A percentile compares a stretch with the other conserved stretches of the same genome.
phyloP scores from a whole-genome alignment of 2,113 vertebrate species.

The Thalassoma bifasciatum region DNA sequence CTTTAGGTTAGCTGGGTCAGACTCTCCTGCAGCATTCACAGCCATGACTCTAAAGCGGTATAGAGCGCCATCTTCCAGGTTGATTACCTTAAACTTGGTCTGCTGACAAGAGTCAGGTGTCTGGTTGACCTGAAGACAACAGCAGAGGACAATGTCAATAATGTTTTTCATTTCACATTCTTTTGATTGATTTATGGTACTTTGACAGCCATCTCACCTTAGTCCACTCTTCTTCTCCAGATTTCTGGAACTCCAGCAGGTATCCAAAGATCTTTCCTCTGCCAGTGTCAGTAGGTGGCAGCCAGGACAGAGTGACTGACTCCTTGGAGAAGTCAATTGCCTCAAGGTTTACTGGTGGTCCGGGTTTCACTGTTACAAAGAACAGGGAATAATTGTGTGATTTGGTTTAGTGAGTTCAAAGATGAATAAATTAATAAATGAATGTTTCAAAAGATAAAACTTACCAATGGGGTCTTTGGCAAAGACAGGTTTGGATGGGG shows the following conservation, averaged over 20 bases:
- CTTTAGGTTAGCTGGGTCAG: conserved; percentile 88
- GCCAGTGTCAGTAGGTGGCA: conserved; percentile 91
- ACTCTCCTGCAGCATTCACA: conserved; percentile 95
- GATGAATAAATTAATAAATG: too few species aligned
- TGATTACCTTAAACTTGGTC: conserved; percentile 91
- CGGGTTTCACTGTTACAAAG: conserved; percentile 87
- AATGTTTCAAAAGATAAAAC: conserved; percentile 17
- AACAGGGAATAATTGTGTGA: background rate
- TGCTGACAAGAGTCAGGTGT: conserved; percentile 95
- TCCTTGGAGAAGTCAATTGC: conserved; percentile 92
- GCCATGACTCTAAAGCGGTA: conserved; percentile 95
- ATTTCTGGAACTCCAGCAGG: conserved; percentile 94
- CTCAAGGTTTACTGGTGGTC: conserved; percentile 91
- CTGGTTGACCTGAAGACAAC: conserved; percentile 85
- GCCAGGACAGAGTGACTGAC: conserved; percentile 93
- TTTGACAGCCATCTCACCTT: conserved; percentile 73
- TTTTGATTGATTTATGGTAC: background rate
- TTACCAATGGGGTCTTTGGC: conserved; percentile 97
- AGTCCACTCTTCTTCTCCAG: conserved; percentile 93
- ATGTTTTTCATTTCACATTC: background rate
- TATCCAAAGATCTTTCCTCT: conserved; percentile 97
- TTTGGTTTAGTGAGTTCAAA: background rate
- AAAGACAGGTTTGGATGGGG: conserved; percentile 94
- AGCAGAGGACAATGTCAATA: background rate
- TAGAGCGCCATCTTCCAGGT: conserved; percentile 89